Conservation (phyloP, 2,113 vertebrate genomes). For the Plestiodon gilberti region DNA sequence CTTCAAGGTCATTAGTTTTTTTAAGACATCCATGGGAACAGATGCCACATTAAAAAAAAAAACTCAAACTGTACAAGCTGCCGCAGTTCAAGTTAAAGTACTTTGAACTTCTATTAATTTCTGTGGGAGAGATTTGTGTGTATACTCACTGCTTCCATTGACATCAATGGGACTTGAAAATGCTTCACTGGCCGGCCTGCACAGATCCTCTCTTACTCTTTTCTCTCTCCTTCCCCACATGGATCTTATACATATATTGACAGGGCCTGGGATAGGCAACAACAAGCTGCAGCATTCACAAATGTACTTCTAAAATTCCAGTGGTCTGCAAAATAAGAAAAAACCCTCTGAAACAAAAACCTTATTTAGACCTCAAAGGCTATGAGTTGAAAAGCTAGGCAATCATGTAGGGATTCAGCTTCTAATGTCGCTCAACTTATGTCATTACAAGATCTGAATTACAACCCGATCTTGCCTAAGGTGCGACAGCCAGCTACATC, state of each 20-base stretch:
- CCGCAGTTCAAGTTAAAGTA: neutral
- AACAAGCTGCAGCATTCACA: conserved; percentile 47
- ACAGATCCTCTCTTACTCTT: neutral
- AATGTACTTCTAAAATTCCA: conserved; percentile 38
- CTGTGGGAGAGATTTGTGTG: neutral
- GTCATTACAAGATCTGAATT: conserved; percentile 69
- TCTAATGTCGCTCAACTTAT: conserved; percentile 61
- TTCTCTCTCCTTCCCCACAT: neutral
- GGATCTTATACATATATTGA: neutral
- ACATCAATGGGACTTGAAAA: neutral
- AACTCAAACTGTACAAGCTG: neutral
- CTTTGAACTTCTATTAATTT: neutral
- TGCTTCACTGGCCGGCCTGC: neutral
- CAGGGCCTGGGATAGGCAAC: conserved; percentile 16
- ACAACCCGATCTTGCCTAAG: too few relatives aligned
- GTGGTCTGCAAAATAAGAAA: conserved; percentile 58
- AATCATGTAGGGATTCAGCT: conserved; percentile 56
- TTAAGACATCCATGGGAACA: neutral
- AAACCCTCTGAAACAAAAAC: conserved; percentile 51
- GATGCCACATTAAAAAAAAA: neutral
- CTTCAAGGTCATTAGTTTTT: too few relatives aligned
- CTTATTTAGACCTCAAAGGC: conserved; percentile 55
- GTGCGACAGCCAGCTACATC: too few relatives aligned
- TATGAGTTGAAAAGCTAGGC: conserved; percentile 63
- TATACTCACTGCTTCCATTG: neutral